Conservation (phyloP, 64 coral and sea anemone species). For the Pocillopora damicornis region DNA sequence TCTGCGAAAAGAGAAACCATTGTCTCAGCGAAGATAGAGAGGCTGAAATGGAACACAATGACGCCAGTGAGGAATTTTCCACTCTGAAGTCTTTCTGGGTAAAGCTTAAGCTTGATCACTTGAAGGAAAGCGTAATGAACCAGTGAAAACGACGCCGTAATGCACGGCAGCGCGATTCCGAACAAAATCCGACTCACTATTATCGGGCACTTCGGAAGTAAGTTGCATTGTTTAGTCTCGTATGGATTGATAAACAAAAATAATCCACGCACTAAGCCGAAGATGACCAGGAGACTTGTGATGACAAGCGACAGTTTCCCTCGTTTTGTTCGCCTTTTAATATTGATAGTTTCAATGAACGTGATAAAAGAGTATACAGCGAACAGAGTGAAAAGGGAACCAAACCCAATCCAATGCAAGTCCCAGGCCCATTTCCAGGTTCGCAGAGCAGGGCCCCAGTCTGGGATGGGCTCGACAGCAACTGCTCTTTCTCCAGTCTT, state of each 20-base stretch:
- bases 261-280: constrained; percentile 52
- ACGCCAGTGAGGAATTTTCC: constrained; percentile 43
- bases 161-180: constrained; percentile 70
- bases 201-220: constrained; percentile 49
- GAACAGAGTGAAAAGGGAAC: constrained; percentile 50
- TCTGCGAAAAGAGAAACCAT: constrained; percentile 38
- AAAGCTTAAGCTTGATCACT: constrained; percentile 73
- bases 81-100: constrained; percentile 69
- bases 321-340: constrained; percentile 24
- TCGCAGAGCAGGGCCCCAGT: constrained; percentile 58
- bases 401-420: constrained; percentile 78
- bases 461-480: constrained; percentile 57
- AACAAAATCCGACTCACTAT: constrained; percentile 70
- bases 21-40: constrained; percentile 52
- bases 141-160: constrained; percentile 78
- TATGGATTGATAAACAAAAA: constrained; percentile 92
- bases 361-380: constrained; percentile 62
- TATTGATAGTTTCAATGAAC: constrained; percentile 5
- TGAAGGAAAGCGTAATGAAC: constrained; percentile 86
- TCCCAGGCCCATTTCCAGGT: constrained; percentile 77
- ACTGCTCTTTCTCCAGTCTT: no score
- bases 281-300: constrained; percentile 33
- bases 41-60: constrained; percentile 56
- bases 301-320: constrained; percentile 47
- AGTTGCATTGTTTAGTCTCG: constrained; percentile 75